These are phyloP conservation scores for Anoplolepis gracilipes DNA, from an alignment of 1,140 invertebrate species.

Conservation along the genomic window DNA sequence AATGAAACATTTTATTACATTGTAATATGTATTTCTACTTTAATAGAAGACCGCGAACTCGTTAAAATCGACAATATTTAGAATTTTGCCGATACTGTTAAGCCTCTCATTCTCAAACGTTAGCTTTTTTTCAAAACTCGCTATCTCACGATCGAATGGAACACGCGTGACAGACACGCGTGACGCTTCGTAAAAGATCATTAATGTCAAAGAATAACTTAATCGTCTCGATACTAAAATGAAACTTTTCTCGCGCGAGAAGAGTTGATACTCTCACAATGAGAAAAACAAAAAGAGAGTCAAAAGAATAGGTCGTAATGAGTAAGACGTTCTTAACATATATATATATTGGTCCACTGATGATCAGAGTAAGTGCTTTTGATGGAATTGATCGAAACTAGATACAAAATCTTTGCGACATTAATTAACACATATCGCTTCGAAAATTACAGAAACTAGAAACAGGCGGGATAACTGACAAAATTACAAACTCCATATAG, in stretches of 20 bases:
- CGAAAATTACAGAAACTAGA: not conserved
- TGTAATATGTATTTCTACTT: constrained; percentile 6
- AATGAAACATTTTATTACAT: constrained; percentile 24
- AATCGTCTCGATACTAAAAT: not conserved
- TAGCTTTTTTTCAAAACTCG: not conserved
- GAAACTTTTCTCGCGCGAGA: not conserved
- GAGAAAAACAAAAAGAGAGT: not conserved
- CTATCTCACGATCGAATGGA: not conserved
- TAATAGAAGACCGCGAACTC: not conserved
- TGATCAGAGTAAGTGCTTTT: constrained; percentile 46
- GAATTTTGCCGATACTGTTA: not conserved
- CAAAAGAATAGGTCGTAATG: constrained; percentile 11
- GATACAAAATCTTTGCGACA: constrained; percentile 22
- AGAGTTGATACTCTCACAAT: not conserved
- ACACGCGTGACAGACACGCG: no score
- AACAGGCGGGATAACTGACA: not conserved
- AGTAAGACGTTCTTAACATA: not conserved
- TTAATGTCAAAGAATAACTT: not conserved
- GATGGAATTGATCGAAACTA: constrained; percentile 50
- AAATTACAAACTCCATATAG: not conserved
- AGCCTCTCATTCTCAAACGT: not conserved
- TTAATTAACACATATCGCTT: constrained; percentile 51
- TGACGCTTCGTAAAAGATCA: not conserved
- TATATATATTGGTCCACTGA: constrained; percentile 19
- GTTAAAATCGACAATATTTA: constrained; percentile 1